These are phyloP conservation scores for Sepiola atlantica DNA, from an alignment of 2,888 invertebrate species.

Conservation along the genomic window DNA sequence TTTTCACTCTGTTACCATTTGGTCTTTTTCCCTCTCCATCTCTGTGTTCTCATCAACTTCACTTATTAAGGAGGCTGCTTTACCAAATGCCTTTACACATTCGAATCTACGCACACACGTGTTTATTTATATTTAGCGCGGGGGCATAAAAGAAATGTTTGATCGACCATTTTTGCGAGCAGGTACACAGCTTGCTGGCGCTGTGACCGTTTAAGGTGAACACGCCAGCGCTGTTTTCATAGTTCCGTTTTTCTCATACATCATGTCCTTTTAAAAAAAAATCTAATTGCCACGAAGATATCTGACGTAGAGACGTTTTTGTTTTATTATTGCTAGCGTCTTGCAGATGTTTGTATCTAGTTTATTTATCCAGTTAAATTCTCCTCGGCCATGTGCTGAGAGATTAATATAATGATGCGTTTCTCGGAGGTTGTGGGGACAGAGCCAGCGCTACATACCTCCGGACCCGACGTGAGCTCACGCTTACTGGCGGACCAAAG, in stretches of 20 bases:
- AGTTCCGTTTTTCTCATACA: not conserved
- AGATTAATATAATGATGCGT: too few species aligned
- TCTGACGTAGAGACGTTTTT: not conserved
- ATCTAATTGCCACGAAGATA: not conserved
- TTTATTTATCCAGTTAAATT: too few species aligned
- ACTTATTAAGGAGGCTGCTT: not conserved
- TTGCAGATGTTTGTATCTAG: not conserved
- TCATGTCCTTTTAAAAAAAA: not conserved
- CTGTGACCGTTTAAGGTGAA: constrained; percentile 32
- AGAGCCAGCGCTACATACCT: too few species aligned
- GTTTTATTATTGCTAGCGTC: not conserved
- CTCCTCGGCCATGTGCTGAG: too few species aligned
- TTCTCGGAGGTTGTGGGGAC: too few species aligned
- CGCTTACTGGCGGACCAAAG: too few species aligned
- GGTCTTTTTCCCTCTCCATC: not conserved
- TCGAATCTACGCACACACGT: not conserved
- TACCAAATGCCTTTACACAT: not conserved
- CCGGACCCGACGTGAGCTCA: too few species aligned
- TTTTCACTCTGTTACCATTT: not conserved
- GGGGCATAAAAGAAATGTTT: not conserved
- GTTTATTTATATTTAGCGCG: not conserved
- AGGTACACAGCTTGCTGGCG: not conserved
- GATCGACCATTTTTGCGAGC: not conserved
- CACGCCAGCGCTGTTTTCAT: not conserved
- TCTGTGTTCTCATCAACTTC: too few species aligned